Conservation (phyloP, 2,888 invertebrate genomes). For the Pristionchus maxplancki region DNA sequence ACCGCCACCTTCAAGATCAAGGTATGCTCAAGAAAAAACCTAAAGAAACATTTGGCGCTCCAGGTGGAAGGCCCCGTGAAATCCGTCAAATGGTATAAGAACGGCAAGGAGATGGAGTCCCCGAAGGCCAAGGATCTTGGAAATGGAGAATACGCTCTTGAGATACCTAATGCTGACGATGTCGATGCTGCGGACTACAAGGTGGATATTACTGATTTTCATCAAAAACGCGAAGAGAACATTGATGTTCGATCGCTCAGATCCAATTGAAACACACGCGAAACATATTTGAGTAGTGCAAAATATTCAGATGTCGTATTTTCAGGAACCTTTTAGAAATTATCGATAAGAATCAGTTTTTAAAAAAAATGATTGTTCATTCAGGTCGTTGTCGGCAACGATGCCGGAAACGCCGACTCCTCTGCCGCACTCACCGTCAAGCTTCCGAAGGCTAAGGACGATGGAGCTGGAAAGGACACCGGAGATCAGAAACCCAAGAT, state of each 20-base stretch:
- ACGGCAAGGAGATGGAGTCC: constrained; percentile 70
- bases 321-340: too few relatives aligned
- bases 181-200: constrained; percentile 72
- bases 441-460: constrained; percentile 52
- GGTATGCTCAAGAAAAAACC: constrained; percentile 80
- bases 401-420: constrained; percentile 75
- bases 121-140: constrained; percentile 51
- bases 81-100: constrained; percentile 86
- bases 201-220: constrained; percentile 30
- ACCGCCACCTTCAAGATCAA: constrained; percentile 84
- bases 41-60: constrained; percentile 81
- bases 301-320: too few relatives aligned
- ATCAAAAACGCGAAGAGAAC: background rate
- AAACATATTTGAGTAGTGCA: too few relatives aligned
- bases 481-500: constrained; percentile 80
- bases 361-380: background rate
- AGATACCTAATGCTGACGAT: constrained; percentile 55
- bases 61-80: constrained; percentile 86
- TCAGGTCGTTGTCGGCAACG: constrained; percentile 66
- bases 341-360: too few relatives aligned
- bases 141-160: constrained; percentile 54
- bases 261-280: constrained; percentile 58
- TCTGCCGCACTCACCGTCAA: constrained; percentile 71
- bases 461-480: constrained; percentile 9
- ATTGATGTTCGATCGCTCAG: background rate